Evolutionary conservation across 1,140 invertebrate species (phyloP).

Genomic region (Prorops nasuta): DNA sequence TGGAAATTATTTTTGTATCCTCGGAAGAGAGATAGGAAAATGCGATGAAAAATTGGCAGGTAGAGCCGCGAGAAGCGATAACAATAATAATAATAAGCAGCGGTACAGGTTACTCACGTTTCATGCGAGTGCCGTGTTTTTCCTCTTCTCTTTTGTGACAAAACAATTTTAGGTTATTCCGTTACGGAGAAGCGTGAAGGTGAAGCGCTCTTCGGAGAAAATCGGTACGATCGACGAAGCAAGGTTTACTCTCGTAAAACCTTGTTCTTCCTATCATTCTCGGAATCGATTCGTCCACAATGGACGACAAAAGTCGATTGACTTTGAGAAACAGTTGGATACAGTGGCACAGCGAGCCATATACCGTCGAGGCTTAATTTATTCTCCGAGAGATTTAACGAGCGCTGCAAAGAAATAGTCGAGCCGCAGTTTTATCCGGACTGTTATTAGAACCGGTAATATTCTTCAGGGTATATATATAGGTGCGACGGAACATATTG

Average conservation of each 20-base stretch:
- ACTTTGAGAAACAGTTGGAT: too few species aligned
- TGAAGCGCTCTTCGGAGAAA: slow-evolving; percentile 9
- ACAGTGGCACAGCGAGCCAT: too few species aligned
- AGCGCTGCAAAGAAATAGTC: background rate
- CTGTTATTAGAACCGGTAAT: too few species aligned
- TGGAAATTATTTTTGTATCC: too few species aligned
- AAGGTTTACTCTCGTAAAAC: background rate
- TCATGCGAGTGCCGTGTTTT: background rate
- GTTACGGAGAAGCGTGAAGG: slow-evolving; percentile 1
- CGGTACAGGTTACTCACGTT: background rate
- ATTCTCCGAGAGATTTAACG: background rate
- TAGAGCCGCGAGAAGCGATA: background rate
- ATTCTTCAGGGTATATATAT: too few species aligned
- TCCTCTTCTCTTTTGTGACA: slow-evolving; percentile 12
- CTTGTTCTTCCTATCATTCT: slow-evolving; percentile 13
- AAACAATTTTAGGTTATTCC: slow-evolving; percentile 9
- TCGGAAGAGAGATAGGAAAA: background rate
- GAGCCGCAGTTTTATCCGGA: too few species aligned
- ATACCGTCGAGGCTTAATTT: too few species aligned
- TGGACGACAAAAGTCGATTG: too few species aligned
- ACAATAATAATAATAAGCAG: background rate
- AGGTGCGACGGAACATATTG: too few species aligned
- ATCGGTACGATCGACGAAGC: slow-evolving; percentile 18
- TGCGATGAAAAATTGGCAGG: background rate
- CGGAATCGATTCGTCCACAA: slow-evolving; percentile 12